These are phyloP conservation scores for Geotria australis DNA, from an alignment of 2,797 vertebrate genomes.

Conservation along the genomic window DNA sequence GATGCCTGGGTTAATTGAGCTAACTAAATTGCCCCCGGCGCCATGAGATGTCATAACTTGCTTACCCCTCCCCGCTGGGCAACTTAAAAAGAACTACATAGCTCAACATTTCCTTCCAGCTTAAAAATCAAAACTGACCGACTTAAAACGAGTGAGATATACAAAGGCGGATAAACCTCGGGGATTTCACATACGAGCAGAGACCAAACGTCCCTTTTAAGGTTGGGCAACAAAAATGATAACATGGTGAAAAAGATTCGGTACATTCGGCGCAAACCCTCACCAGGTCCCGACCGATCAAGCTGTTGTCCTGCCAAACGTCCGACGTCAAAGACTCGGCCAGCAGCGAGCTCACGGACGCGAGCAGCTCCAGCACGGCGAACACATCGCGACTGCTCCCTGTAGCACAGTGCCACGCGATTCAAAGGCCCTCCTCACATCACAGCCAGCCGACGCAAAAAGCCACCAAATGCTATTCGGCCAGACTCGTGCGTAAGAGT, in stretches of 20 bases:
- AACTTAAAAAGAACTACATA: too few species aligned
- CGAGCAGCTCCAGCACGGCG: constrained; percentile 41
- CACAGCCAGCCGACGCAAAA: too few species aligned
- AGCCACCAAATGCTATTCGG: too few species aligned
- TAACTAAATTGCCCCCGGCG: too few species aligned
- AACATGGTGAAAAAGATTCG: too few species aligned
- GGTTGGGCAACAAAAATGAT: too few species aligned
- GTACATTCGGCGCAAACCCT: constrained; percentile 10
- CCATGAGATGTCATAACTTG: too few species aligned
- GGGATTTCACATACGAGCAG: constrained; percentile 8
- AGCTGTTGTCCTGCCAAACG: constrained; percentile 69
- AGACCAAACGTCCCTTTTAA: not conserved
- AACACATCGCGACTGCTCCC: constrained; percentile 34
- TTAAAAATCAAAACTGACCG: constrained; percentile 1
- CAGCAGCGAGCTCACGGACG: constrained; percentile 29
- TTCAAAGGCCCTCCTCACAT: too few species aligned
- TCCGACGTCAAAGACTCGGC: constrained; percentile 39
- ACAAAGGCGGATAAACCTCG: constrained; percentile 3
- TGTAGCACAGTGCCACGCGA: constrained; percentile 5
- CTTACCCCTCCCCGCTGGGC: too few species aligned
- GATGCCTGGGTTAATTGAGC: too few species aligned
- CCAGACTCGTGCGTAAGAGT: too few species aligned
- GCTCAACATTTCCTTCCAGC: too few species aligned
- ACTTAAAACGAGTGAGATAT: constrained; percentile 6
- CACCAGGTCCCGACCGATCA: constrained; percentile 63